Conservation (phyloP, 2,888 invertebrate genomes). For the Orgyia antiqua region DNA sequence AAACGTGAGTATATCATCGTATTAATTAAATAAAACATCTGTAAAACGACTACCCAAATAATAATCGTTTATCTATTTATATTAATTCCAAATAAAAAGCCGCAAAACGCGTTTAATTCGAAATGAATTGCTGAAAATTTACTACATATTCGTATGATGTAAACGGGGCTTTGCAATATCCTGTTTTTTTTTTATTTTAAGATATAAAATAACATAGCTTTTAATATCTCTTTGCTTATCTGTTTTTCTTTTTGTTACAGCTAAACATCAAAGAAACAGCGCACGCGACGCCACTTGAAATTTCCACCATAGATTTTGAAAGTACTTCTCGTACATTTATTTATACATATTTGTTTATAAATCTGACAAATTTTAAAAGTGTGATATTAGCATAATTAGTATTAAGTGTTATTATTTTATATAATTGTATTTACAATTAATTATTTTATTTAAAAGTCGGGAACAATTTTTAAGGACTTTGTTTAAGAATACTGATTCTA, state of each 20-base stretch:
- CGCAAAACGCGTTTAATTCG: too few species aligned
- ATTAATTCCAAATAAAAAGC: too few species aligned
- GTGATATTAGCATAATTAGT: slow-evolving; percentile 66
- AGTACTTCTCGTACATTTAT: slow-evolving; percentile 8
- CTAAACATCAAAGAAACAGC: slow-evolving; percentile 70
- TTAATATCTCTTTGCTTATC: too few species aligned
- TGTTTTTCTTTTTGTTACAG: slow-evolving; percentile 51
- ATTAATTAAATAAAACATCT: too few species aligned
- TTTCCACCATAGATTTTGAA: slow-evolving; percentile 2
- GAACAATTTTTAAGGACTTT: slow-evolving; percentile 1
- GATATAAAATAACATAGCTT: too few species aligned
- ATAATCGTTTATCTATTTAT: neutral
- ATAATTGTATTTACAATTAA: slow-evolving; percentile 25
- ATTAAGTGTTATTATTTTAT: slow-evolving; percentile 66
- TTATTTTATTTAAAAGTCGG: slow-evolving; percentile 9
- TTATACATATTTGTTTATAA: slow-evolving; percentile 7
- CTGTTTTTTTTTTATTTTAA: too few species aligned
- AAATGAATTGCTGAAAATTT: too few species aligned
- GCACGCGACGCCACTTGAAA: slow-evolving; percentile 64
- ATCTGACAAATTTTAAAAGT: slow-evolving; percentile 45
- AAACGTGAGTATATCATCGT: too few species aligned
- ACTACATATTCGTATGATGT: too few species aligned
- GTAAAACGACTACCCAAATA: too few species aligned
- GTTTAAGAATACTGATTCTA: too few species aligned
- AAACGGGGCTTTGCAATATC: too few species aligned